A percentile compares a stretch with the other conserved stretches of the same genome.
Evolutionary conservation across 2,113 vertebrate species (phyloP).

Genomic region (Leucoraja erinaceus): DNA sequence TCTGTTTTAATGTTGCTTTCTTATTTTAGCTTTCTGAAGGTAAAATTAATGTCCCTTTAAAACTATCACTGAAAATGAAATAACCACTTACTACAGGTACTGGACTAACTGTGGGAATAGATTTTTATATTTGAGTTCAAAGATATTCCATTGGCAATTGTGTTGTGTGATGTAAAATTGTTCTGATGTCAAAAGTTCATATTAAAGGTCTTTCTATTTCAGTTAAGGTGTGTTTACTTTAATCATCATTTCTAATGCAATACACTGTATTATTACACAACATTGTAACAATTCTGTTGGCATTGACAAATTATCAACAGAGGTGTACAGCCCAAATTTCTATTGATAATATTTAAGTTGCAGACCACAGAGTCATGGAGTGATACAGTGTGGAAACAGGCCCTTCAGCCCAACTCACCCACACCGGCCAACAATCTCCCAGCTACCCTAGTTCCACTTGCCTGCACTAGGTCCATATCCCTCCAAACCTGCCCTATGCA

Average conservation of each 20-base stretch:
- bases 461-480: too few relatives aligned
- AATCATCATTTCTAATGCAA: conserved; percentile 5
- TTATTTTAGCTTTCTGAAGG: background rate
- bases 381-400: too few relatives aligned
- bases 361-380: background rate
- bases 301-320: background rate
- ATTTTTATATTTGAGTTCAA: too few relatives aligned
- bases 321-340: background rate
- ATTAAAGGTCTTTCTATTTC: background rate
- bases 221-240: background rate
- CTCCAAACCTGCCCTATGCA: too few relatives aligned
- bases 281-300: background rate
- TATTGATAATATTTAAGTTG: background rate
- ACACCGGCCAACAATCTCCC: too few relatives aligned
- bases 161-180: background rate
- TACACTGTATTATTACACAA: too few relatives aligned
- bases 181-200: background rate
- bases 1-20: background rate
- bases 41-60: background rate
- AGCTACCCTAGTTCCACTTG: too few relatives aligned
- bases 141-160: background rate
- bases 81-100: background rate
- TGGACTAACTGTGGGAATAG: background rate
- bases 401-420: too few relatives aligned
- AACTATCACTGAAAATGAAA: background rate